These are phyloP conservation scores for Cyprinus carpio DNA, from an alignment of 2,113 vertebrate genomes.

Conservation along the genomic window DNA sequence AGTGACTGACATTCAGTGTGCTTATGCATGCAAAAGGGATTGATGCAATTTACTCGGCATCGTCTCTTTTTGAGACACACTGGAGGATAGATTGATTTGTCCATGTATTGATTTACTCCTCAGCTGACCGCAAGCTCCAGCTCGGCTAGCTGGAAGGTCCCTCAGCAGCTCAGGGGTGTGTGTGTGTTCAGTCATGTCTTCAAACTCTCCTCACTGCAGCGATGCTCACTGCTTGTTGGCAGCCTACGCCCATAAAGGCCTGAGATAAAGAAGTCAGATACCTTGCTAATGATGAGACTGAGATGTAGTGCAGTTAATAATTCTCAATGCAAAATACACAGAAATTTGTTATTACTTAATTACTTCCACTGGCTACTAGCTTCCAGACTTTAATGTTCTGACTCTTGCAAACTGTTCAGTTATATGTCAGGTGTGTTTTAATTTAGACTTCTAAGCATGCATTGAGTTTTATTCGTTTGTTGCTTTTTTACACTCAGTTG, in stretches of 20 bases:
- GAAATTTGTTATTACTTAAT: not conserved
- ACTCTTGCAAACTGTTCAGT: not conserved
- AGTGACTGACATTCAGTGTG: not conserved
- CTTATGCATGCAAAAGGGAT: not conserved
- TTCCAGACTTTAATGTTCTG: not conserved
- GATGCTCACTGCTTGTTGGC: conserved; percentile 46
- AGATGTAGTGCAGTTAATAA: not conserved
- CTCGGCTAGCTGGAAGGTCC: conserved; percentile 44
- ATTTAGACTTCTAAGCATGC: not conserved
- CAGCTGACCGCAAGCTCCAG: conserved; percentile 26
- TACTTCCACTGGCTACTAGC: too few relatives aligned
- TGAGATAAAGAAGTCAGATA: not conserved
- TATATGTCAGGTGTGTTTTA: not conserved
- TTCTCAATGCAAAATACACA: not conserved
- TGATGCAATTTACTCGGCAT: not conserved
- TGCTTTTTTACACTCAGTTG: conserved; percentile 1
- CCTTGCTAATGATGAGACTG: not conserved
- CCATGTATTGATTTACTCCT: conserved; percentile 1
- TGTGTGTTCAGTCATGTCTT: conserved; percentile 71
- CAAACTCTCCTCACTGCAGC: conserved; percentile 71
- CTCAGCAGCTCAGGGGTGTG: conserved; percentile 69
- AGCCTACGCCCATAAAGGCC: not conserved
- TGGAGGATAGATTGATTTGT: conserved; percentile 1
- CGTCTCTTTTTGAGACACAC: not conserved
- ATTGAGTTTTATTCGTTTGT: not conserved